Percentiles rank a stretch among this genome's conserved stretches.
Evolutionary conservation across 2,113 vertebrate species (phyloP).

Genomic region (Podiceps cristatus): DNA sequence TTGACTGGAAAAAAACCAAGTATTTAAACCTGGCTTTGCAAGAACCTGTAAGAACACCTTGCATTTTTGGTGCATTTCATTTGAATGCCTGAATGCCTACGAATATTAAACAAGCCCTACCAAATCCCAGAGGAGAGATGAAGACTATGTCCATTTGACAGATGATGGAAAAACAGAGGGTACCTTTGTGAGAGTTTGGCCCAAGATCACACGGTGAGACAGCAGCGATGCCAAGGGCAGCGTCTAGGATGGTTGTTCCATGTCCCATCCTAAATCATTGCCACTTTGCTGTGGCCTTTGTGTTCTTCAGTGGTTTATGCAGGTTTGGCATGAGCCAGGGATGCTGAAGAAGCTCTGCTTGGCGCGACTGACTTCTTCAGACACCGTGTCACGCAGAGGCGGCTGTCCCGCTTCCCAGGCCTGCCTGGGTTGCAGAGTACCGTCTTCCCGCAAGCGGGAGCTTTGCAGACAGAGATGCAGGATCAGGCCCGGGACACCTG

Average conservation of each 20-base stretch:
- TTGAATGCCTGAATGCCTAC: background rate
- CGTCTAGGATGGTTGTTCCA: background rate
- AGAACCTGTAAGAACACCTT: slow-evolving; percentile 19
- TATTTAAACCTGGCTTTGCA: background rate
- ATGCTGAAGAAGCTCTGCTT: background rate
- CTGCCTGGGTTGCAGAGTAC: background rate
- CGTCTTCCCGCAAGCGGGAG: rapidly evolving
- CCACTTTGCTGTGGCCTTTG: background rate
- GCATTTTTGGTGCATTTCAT: slow-evolving; percentile 17
- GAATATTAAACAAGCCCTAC: slow-evolving; percentile 29
- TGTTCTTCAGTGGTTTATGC: background rate
- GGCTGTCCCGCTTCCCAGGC: background rate
- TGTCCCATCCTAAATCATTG: background rate
- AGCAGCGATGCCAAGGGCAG: background rate
- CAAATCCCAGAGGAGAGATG: background rate
- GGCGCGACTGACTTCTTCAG: background rate
- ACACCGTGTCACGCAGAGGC: rapidly evolving
- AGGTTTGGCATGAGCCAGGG: background rate
- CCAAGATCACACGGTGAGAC: background rate
- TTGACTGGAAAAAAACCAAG: background rate
- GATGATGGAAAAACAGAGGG: background rate
- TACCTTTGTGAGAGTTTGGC: background rate
- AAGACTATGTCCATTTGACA: slow-evolving; percentile 23
- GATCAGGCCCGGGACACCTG: background rate
- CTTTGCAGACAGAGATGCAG: background rate